These are phyloP conservation scores for Python bivittatus DNA, from an alignment of 2,113 vertebrate species.

Conservation along the genomic window DNA sequence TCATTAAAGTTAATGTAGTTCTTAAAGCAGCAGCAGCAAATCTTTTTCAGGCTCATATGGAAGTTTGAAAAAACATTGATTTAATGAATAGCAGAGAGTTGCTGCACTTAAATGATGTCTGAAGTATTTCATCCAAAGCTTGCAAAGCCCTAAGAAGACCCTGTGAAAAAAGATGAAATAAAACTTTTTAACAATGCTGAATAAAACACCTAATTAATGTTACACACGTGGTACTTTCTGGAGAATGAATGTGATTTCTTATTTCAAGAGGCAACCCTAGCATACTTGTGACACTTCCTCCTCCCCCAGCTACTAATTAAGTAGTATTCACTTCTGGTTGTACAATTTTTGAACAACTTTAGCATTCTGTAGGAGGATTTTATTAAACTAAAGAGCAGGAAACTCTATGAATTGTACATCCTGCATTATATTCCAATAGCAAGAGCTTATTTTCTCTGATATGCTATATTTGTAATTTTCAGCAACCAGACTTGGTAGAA, in stretches of 20 bases:
- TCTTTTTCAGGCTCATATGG: background rate
- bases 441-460: background rate
- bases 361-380: slow-evolving; percentile 48
- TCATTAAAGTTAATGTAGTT: background rate
- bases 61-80: background rate
- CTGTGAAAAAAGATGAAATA: slow-evolving; percentile 66
- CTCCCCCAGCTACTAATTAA: slow-evolving; percentile 69
- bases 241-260: slow-evolving; percentile 68
- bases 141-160: slow-evolving; percentile 1
- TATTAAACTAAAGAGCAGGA: slow-evolving; percentile 38
- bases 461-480: slow-evolving; percentile 9
- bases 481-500: background rate
- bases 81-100: background rate
- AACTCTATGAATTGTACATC: slow-evolving; percentile 40
- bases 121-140: background rate
- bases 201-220: slow-evolving; percentile 72
- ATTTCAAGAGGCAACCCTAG: slow-evolving; percentile 59
- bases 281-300: slow-evolving; percentile 56
- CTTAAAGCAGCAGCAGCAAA: background rate
- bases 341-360: slow-evolving; percentile 45
- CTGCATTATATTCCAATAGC: background rate
- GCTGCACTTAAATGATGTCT: background rate
- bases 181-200: slow-evolving; percentile 58
- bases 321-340: slow-evolving; percentile 60
- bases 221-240: slow-evolving; percentile 65